Evolutionary conservation across 1,140 invertebrate species (phyloP).

Genomic region (Drosophila truncata): DNA sequence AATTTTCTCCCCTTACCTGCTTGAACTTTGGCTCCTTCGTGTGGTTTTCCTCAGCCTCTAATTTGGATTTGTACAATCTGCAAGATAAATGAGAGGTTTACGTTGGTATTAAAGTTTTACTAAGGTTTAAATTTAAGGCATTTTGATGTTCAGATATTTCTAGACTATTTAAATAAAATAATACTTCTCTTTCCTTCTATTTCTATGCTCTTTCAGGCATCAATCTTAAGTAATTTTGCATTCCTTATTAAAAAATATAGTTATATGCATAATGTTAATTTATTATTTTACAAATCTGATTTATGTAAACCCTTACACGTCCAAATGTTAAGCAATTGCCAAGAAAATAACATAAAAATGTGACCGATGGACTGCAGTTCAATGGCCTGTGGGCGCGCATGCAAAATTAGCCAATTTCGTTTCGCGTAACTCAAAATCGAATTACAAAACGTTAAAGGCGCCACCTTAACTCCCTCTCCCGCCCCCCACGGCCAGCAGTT

Average conservation of each 20-base stretch:
- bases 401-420: slow-evolving; percentile 57
- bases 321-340: slow-evolving; percentile 42
- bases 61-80: slow-evolving; percentile 39
- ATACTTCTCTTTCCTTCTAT: not conserved
- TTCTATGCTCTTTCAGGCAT: not conserved
- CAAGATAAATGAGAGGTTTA: slow-evolving; percentile 17
- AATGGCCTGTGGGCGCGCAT: slow-evolving; percentile 57
- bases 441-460: slow-evolving; percentile 69
- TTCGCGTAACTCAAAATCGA: slow-evolving; percentile 65
- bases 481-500: not conserved
- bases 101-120: not conserved
- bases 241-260: not conserved
- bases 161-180: not conserved
- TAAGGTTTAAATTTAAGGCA: no score
- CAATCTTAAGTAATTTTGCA: not conserved
- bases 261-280: not conserved
- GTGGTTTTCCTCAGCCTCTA: slow-evolving; percentile 32
- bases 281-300: slow-evolving; percentile 5
- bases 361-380: slow-evolving; percentile 52
- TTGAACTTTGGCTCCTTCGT: slow-evolving; percentile 60
- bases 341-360: slow-evolving; percentile 30
- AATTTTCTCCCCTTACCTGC: slow-evolving; percentile 63
- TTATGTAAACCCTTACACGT: slow-evolving; percentile 1
- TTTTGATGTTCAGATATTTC: not conserved
- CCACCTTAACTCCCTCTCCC: slow-evolving; percentile 3